Evolutionary conservation across 2,888 invertebrate genomes (phyloP).

Genomic region (Cinara cedri): DNA sequence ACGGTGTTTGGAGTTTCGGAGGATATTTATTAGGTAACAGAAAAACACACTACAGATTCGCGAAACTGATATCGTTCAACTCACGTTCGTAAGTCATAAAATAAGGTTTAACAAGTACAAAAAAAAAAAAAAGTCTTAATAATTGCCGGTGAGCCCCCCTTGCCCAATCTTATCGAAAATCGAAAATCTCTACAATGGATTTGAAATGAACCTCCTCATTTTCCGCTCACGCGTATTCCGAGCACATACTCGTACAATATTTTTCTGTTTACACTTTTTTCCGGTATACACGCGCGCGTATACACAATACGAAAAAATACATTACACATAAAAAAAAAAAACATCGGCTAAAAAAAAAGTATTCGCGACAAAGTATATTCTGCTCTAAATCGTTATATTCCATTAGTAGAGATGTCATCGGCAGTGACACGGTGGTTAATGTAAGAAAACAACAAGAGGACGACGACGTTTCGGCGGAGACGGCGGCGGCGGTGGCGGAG

Average conservation of each 20-base stretch:
- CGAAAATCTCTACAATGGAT: too few relatives aligned
- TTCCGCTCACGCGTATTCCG: not conserved
- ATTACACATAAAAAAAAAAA: not conserved
- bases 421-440: constrained; percentile 56
- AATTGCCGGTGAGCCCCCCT: too few relatives aligned
- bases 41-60: too few relatives aligned
- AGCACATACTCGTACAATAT: constrained; percentile 2
- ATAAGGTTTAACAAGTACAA: too few relatives aligned
- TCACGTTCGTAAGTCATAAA: too few relatives aligned
- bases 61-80: too few relatives aligned
- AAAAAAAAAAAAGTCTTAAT: too few relatives aligned
- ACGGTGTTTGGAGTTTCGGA: too few relatives aligned
- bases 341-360: constrained; percentile 19
- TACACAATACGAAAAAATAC: not conserved
- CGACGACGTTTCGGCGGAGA: constrained; percentile 17
- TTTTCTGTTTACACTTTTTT: too few relatives aligned
- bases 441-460: constrained; percentile 49
- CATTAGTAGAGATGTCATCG: constrained; percentile 57
- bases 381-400: constrained; percentile 51
- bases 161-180: too few relatives aligned
- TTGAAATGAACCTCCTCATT: too few relatives aligned
- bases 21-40: too few relatives aligned
- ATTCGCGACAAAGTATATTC: constrained; percentile 17
- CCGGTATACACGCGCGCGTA: not conserved
- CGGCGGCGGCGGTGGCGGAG: constrained; percentile 17